Base-by-base conservation (phyloP, 2,888 invertebrate genomes). In the Harmothoe impar region DNA sequence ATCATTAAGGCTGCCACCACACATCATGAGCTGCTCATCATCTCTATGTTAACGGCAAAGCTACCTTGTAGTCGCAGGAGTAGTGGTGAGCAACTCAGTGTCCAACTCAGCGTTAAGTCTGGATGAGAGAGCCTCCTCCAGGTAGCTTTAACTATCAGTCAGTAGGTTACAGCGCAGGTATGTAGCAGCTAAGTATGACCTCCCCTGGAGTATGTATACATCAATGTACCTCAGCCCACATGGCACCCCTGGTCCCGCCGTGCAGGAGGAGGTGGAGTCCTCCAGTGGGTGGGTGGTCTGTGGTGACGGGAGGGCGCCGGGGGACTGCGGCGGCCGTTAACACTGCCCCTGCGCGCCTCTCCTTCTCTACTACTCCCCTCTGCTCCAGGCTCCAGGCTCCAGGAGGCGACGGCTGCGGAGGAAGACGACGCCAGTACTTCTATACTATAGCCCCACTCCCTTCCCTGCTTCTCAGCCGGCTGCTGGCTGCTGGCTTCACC, bases 321-420 rank as follows among this genome's bases (percentile, higher is more conserved):
- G 62, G 62, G 62, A 62, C 62, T 62, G 62, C 62, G 62, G 20
- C 62, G 3, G 62, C 20, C 62, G 62, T n/a, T 62, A n/a, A 62
- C 62, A 15, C 15, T 43, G 43, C 10, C 43, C 43, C 43, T 43
- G 43, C 43, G 43, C 43, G 43, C 43, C 43, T 43, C 43, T 43
- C 43, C 43, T 20, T 62, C 62, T 62, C 62, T 62, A 62, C 23
- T 62, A 3, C 20, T 62, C n/a, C 20, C n/a, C 20, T 20, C 62
- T n/a, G n/a, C n/a, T n/a, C n/a, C n/a, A n/a, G n/a, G n/a, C n/a
- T n/a, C n/a, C n/a, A n/a, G n/a, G n/a, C n/a, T n/a, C n/a, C n/a
- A n/a, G n/a, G n/a, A n/a, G 20, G 62, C 43, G 43, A 10, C 43
- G 43, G 43, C 43, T 43, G 43, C 43, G n/a, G n/a, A n/a, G n/a